A percentile compares a stretch with the other conserved stretches of the same genome.
phyloP scores from a whole-genome alignment of 2,797 vertebrate species.

The Cossypha heuglini region DNA sequence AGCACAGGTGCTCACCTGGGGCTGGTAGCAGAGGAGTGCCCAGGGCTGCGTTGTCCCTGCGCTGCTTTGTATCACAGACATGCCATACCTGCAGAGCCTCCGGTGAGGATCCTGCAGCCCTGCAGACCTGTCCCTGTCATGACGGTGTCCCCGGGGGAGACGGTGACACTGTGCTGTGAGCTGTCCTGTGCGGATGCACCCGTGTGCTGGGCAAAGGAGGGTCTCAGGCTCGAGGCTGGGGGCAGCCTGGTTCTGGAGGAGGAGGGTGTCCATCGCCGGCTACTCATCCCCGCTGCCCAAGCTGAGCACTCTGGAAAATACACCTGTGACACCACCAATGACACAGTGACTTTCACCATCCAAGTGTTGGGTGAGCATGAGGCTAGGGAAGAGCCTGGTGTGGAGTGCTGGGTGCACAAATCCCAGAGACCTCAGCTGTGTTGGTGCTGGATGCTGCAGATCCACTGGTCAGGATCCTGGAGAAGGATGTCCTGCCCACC shows the following conservation, averaged over 20 bases:
- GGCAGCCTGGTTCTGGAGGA: constrained; percentile 82
- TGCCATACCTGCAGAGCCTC: constrained; percentile 78
- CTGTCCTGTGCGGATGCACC: constrained; percentile 83
- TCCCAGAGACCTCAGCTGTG: neutral
- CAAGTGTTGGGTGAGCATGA: constrained; percentile 85
- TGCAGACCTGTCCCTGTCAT: constrained; percentile 75
- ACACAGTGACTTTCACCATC: constrained; percentile 86
- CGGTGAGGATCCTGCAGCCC: constrained; percentile 85
- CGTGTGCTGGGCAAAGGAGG: constrained; percentile 87
- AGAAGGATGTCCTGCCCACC: constrained; percentile 75
- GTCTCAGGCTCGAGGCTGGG: constrained; percentile 81
- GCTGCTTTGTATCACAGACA: neutral
- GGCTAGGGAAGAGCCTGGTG: neutral
- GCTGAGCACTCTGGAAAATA: constrained; percentile 85
- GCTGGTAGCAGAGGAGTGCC: neutral
- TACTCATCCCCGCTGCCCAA: constrained; percentile 80
- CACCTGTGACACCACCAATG: constrained; percentile 79
- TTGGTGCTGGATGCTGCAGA: constrained; percentile 73
- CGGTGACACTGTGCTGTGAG: constrained; percentile 83
- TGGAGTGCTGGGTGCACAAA: neutral
- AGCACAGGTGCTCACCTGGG: accelerated
- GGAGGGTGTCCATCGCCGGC: constrained; percentile 79
- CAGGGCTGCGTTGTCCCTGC: accelerated
- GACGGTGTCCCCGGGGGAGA: constrained; percentile 78
- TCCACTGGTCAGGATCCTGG: constrained; percentile 81